These are phyloP conservation scores for Trisateles emortualis DNA, from an alignment of 2,888 invertebrate genomes.

Conservation along the genomic window DNA sequence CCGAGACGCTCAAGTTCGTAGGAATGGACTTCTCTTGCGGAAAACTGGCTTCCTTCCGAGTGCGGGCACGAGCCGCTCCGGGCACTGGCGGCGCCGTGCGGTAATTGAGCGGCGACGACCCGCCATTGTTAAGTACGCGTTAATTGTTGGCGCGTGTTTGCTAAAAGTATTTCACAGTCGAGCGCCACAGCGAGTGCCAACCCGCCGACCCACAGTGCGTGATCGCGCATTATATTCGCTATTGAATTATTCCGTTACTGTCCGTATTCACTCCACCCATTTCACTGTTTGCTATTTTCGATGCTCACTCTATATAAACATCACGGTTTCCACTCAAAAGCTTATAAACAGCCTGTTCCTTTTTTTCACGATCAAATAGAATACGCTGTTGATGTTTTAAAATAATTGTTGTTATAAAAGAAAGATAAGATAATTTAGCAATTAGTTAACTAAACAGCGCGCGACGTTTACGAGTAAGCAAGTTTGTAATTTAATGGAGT, in stretches of 20 bases:
- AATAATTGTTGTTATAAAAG: constrained; percentile 41
- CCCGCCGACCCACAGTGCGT: constrained; percentile 33
- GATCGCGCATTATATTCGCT: constrained; percentile 53
- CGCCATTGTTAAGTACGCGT: constrained; percentile 32
- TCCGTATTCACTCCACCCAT: constrained; percentile 42
- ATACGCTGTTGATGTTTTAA: not conserved
- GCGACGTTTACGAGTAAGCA: constrained; percentile 52
- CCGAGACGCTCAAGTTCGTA: constrained; percentile 70
- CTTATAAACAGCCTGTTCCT: not conserved
- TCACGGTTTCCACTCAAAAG: constrained; percentile 19
- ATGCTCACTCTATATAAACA: constrained; percentile 27
- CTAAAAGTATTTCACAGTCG: constrained; percentile 44
- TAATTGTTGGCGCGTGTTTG: constrained; percentile 45
- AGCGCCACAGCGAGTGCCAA: constrained; percentile 12
- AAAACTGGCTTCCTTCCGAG: constrained; percentile 68
- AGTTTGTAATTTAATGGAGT: constrained; percentile 62
- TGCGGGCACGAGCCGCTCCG: constrained; percentile 38
- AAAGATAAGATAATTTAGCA: constrained; percentile 43
- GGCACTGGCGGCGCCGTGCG: constrained; percentile 10
- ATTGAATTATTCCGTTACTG: constrained; percentile 53
- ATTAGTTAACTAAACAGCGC: constrained; percentile 50
- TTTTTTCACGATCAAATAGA: not conserved
- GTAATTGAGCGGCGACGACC: constrained; percentile 44
- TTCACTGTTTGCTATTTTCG: constrained; percentile 48
- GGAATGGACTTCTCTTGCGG: constrained; percentile 55